Base-by-base conservation (phyloP, 2,888 invertebrate species). In the Zygaena filipendulae region DNA sequence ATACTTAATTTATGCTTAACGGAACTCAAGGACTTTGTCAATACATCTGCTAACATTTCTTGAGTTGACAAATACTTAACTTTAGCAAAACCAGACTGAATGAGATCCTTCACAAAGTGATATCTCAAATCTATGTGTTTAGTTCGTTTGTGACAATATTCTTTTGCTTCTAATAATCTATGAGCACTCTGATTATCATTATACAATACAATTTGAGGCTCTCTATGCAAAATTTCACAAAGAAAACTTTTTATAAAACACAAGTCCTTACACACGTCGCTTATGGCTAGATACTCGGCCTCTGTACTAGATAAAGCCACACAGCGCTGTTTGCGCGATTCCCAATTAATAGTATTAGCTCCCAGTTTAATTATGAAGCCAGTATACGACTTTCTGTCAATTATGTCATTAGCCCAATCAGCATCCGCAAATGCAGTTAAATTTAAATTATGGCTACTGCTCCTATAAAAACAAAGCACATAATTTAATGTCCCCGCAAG, bases 261-360 rank as follows among this genome's bases (percentile, higher is more conserved):
- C 12, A 31, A 20, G 5, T 25, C 27, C 30, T 39, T 45, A 16
- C 30, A 35, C 8, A 19, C 29, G 22, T 40, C 39, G 14, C 25
- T 18, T 3, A 43, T 26, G 2, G 33, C 36, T 8, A 41, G 6
- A 25, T 42, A 46, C 22, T 42, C 43, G 3, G 42, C 39, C 6
- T 46, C 43, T 2, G 40, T 42, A 14, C 41, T 42, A 2, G 38
- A 38, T 1, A 41, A 11, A 2, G 40, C 40, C 0, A 36, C 34
- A 21, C 22, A 30, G n/a, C 23, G 11, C 11, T 44, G 44, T 12
- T 44, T 47, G 1, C 35, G 19, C 4, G 32, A 22, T 23, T 43
- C 40, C 41, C 41, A 40, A 9, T 22, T 25, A 5, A 45, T 23
- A 1, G 13, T 4, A 27, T 13, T 9, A 6, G 22, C 9, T 9